Base-by-base conservation (phyloP, 1,140 invertebrate genomes). In the Leptonema lineaticorne region DNA sequence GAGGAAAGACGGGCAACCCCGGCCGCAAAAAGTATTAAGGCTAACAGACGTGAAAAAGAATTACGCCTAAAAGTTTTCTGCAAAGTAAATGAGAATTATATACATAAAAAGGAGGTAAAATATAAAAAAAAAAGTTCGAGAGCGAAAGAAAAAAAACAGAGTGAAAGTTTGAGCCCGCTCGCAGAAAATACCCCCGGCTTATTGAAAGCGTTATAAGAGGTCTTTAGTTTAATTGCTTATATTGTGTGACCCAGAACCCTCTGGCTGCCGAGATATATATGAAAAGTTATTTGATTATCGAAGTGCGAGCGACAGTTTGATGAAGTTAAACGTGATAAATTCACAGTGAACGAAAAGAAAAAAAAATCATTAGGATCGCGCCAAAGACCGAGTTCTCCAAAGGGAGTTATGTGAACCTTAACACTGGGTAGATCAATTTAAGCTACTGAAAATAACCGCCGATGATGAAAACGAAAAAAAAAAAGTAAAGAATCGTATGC, bases 1-100 rank as follows among this genome's bases (percentile, higher is more conserved):
- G 57, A 28, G 62, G 62, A 22, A 57, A 62, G 45, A 69, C 62
- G 57, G 27, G 45, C 26, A 53, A 68, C 66, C 48, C 59, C 59
- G 59, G 20, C 70, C 67, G 63, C 66, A 71, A 72, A 72, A 69
- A 69, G 68, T 69, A 60, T 72, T 69, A 59, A 58, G 66, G 53
- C 62, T 64, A 64, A 64, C 62, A 64, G 62, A 64, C 62, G 62
- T 64, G 62, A 64, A 64, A 64, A 64, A 64, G 62, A 64, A 64
- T 50, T 64, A 64, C 62, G 62, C 62, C 27, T 30, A 3, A 50
- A 64, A 64, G 27, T 50, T 64, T 64, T 22, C 45, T 30, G 11
- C 41, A 30, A 33, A 62, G 59, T 50, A 48, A 64, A 64, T 64
- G 62, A 64, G 62, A 50, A 64, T 64, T 50, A 64, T 28, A 33